phyloP scores from a whole-genome alignment of 2,888 invertebrate species.

The Zaprionus bogoriensis region DNA sequence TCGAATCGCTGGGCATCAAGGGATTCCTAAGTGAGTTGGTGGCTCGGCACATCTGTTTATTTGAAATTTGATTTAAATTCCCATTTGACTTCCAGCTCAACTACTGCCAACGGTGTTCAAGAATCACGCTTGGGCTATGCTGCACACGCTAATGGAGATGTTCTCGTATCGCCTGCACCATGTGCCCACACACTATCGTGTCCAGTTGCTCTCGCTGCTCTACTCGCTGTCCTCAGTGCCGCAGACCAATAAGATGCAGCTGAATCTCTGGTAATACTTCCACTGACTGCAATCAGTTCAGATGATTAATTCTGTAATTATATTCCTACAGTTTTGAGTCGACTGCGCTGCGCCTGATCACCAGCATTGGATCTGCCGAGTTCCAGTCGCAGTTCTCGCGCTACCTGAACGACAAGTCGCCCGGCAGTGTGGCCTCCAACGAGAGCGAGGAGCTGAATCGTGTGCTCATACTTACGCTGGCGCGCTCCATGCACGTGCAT shows the following conservation, averaged over 20 bases:
- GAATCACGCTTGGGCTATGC: conserved; percentile 96
- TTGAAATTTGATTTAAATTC: background rate
- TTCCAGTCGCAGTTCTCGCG: conserved; percentile 96
- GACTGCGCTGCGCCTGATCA: conserved; percentile 92
- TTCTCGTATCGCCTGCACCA: conserved; percentile 98
- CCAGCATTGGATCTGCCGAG: conserved; percentile 95
- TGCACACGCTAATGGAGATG: conserved; percentile 98
- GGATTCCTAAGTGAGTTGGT: conserved; percentile 91
- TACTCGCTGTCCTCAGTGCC: conserved; percentile 95
- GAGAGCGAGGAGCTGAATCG: conserved; percentile 98
- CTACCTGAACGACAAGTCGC: conserved; percentile 94
- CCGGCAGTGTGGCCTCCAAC: conserved; percentile 88
- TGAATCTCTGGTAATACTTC: conserved; percentile 90
- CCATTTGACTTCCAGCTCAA: conserved; percentile 85
- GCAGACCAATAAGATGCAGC: conserved; percentile 96
- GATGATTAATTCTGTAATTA: background rate
- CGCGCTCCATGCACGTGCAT: conserved; percentile 96
- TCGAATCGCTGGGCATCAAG: conserved; percentile 97
- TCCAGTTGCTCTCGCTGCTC: conserved; percentile 94
- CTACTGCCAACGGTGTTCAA: conserved; percentile 95
- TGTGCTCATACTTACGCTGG: conserved; percentile 95
- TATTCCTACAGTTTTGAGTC: conserved; percentile 88
- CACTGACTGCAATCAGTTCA: background rate
- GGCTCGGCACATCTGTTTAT: no score
- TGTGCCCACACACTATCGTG: conserved; percentile 97